Evolutionary conservation across 2,797 vertebrate genomes (phyloP), one percentile per base, ranked within the genome.

Genomic region (Sebastes vulpes): DNA sequence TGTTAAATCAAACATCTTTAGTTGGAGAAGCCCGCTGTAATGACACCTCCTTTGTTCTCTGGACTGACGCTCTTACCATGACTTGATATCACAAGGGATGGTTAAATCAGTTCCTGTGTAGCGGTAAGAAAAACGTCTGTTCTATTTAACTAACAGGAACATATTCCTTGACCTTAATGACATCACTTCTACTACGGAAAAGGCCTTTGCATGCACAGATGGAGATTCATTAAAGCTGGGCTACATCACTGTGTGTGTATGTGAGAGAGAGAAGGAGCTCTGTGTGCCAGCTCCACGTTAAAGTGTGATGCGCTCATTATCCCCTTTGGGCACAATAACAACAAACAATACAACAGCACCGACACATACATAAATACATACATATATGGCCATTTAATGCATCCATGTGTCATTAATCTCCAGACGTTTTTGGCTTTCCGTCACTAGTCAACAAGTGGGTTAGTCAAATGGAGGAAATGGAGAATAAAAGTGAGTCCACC

Each of bases 221-320:
- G 90, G 79, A 81, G 89, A 78, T 83, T 77, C 77, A 82, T 82
- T 90, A 72, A 72, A 82, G 78, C 72, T 57, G 32, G 31, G 23
- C 38, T 32, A 9, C 21, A 65, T 78, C 68, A 18, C 31, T 71
- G 65, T 79, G 35, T 60, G 72, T 28, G 66, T 35, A 28, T 38
- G 32, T 46, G 54, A 12, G 16, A 42, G 68, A 59, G 70, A 59
- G 73, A 64, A 18, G 2, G 16, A 42, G 35, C 26, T 29, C 12
- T 72, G 75, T 86, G 84, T 89, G 83, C 78, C 75, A 85, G 78
- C 81, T 80, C 70, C 66, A 67, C 26, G 8, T 56, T 88, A 86
- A 95, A 78, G 82, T 93, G 90, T 92, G 89, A 95, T 79, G 70
- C 60, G 60, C 80, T 92, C 72, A 90, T 93, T 93, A 89, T 80